Evolutionary conservation across 2,797 vertebrate genomes (phyloP), one percentile per base, ranked within the genome.

Genomic region (Meda fulgida): DNA sequence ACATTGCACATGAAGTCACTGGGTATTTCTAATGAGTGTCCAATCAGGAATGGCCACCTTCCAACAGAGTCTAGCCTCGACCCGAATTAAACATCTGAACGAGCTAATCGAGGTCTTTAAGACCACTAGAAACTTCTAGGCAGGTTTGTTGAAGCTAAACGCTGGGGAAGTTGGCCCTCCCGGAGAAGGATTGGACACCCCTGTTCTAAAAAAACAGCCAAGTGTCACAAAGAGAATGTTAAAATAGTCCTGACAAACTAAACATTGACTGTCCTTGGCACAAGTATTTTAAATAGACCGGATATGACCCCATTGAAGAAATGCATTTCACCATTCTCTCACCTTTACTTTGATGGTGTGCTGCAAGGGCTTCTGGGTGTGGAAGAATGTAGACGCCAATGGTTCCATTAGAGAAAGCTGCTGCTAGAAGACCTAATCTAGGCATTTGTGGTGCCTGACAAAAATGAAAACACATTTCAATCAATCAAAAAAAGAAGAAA

Each of bases 301-400:
- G 16, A 26, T 23, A 19, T 36, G 48, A 55, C 46, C 29, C 55
- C 14, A 1, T 58, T 60, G 29, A 63, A 7, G 6, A 46, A 43
- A 19, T 36, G 31, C 38, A 31, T 26, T 63, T 31, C 4, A 16
- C 11, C 11, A 14, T 73, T 26, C 9, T 66, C 94, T 91, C 90
- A 97, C 97, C 96, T 89, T 94, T 94, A 91, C 90, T 91, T 80
- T 91, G 88, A 73, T 70, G 90, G 89, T 86, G 91, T 10, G 86
- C 81, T 31, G 36, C 88, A 89, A 99, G 93, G 58, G 95, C 95
- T 1, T 94, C 92, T 0, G 97, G 96, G 87, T 99, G 98, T 0
- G 98, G 98, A 18, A 99, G 95, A 83, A 96, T 95, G 89, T 97
- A 99, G 3, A 99, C 92, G 70, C 94, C 92, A 89, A 99, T 96